A percentile compares a stretch with the other conserved stretches of the same genome.
Conservation (phyloP, 2,113 vertebrate species). For the Sterna hirundo region DNA sequence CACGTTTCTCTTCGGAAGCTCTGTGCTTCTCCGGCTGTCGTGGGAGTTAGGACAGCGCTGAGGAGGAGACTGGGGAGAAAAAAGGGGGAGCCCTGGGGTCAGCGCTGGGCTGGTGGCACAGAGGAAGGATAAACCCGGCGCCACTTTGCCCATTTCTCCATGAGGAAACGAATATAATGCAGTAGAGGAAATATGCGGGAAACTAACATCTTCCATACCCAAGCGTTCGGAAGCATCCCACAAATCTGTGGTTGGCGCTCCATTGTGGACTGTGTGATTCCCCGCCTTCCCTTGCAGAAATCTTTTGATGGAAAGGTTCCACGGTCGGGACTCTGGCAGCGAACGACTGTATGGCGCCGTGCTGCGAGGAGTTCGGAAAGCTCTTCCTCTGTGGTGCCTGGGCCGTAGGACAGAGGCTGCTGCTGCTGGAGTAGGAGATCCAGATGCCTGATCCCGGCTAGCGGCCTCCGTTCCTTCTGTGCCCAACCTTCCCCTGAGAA, state of each 20-base stretch:
- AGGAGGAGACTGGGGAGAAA: neutral
- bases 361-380: neutral
- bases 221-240: neutral
- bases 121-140: neutral
- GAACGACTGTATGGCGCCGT: accelerated
- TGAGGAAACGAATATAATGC: neutral
- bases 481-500: neutral
- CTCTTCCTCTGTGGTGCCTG: accelerated
- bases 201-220: neutral
- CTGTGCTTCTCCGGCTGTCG: neutral
- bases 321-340: accelerated
- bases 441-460: neutral
- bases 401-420: neutral
- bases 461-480: neutral
- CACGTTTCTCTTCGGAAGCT: neutral
- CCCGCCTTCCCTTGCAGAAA: neutral
- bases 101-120: neutral
- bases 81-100: neutral
- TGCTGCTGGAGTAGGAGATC: neutral
- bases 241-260: neutral
- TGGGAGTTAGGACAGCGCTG: neutral
- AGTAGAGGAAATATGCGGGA: neutral
- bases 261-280: neutral
- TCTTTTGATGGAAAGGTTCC: neutral
- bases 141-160: neutral